Conservation (phyloP, 2,888 invertebrate species). For the Diogma glabrata region DNA sequence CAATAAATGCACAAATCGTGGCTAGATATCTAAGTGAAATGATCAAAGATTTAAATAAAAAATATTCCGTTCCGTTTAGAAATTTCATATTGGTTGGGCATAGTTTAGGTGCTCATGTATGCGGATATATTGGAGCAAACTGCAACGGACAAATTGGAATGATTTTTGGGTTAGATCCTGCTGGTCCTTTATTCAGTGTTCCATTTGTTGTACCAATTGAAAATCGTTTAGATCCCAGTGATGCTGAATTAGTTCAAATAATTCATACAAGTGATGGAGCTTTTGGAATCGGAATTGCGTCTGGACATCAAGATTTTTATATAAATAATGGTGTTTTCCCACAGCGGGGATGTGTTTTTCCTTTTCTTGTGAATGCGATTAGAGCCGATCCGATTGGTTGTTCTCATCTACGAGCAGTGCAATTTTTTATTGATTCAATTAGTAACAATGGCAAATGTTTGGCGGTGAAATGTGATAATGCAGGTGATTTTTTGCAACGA, state of each 20-base stretch:
- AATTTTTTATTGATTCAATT: neutral
- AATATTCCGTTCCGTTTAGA: constrained; percentile 15
- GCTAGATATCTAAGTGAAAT: constrained; percentile 25
- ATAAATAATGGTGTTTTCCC: constrained; percentile 33
- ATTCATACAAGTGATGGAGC: constrained; percentile 33
- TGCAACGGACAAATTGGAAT: constrained; percentile 29
- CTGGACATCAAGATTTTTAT: constrained; percentile 35
- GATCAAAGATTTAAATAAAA: constrained; percentile 28
- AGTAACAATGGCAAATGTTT: neutral
- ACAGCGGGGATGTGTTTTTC: constrained; percentile 30
- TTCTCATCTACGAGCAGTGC: neutral
- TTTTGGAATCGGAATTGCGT: constrained; percentile 28
- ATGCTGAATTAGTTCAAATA: constrained; percentile 33
- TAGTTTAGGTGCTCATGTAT: constrained; percentile 35
- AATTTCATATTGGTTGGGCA: constrained; percentile 33
- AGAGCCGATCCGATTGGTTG: neutral
- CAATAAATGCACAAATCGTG: neutral
- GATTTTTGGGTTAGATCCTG: constrained; percentile 36
- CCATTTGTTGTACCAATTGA: constrained; percentile 28
- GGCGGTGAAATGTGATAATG: neutral
- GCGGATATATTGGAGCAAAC: constrained; percentile 30
- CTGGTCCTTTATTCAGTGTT: constrained; percentile 32
- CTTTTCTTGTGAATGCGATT: constrained; percentile 7
- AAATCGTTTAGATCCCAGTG: constrained; percentile 29
- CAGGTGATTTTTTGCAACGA: neutral